Evolutionary conservation across 2,113 vertebrate species (phyloP), one percentile per base, ranked within the genome.

Genomic region (Brienomyrus longianalis): DNA sequence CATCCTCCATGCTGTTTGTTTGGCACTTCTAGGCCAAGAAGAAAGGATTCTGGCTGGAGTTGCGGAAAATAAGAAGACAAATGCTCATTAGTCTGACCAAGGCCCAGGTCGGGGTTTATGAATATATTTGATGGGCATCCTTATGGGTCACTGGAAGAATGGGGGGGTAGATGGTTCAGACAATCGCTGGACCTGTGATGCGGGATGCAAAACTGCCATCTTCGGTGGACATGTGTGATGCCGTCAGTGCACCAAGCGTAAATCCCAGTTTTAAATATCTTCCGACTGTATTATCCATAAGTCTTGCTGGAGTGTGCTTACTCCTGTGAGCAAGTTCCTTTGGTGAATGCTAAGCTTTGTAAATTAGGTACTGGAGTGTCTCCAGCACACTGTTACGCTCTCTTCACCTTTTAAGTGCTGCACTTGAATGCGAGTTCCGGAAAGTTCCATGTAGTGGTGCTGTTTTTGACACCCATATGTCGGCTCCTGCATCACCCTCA

Each of bases 401-500:
- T 54, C 48, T 54, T 15, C 48, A 6, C 23, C 23, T 13, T 13
- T 15, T 35, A 50, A 52, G 27, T 31, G 23, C 31, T 35, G 85
- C 27, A n/a, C 50, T 86, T 35, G 23, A 74, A 48, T 59, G 31
- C 86, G 13, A 1, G 15, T 1, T 43, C 80, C 11, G 13, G 39
- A 50, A 27, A 52, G 48, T n/a, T 52, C 48, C 5, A 11, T 51
- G 7, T 35, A 86, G 17, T 86, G 2, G n/a, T 35, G 23, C 27
- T 13, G 48, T 86, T 35, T 86, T 86, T 86, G 50, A 51, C 85
- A 52, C 45, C 10, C 1, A 0, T 48, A n/a, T 7, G 15, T 11
- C 19, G 27, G 5, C n/a, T 54, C 51, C 50, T 47, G 3, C 80
- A 6, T 13, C 54, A 10, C 54, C 92, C 92, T 74, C 91, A 99